phyloP scores from a whole-genome alignment of 2,888 invertebrate genomes.

The Ernsta delagoae region DNA sequence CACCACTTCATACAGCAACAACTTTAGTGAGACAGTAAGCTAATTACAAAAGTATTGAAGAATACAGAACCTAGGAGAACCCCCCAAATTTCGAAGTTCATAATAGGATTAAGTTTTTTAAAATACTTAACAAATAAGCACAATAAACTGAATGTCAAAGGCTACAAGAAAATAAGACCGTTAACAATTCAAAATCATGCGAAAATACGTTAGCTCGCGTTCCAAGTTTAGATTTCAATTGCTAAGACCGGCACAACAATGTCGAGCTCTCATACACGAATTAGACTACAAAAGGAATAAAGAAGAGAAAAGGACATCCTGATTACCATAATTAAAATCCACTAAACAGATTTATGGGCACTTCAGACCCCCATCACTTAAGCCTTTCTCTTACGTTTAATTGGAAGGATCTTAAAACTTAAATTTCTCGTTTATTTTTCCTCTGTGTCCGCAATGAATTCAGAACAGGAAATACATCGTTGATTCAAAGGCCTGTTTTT shows the following conservation, averaged over 20 bases:
- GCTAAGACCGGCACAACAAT: conserved; percentile 41
- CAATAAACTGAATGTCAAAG: no score
- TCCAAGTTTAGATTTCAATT: conserved; percentile 48
- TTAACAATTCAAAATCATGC: conserved; percentile 22
- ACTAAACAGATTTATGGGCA: conserved; percentile 62
- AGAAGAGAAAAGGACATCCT: conserved; percentile 57
- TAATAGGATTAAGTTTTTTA: no score
- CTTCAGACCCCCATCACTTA: conserved; percentile 73
- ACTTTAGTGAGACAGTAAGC: no score
- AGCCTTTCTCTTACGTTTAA: conserved; percentile 69
- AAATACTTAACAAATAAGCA: no score
- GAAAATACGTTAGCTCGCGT: conserved; percentile 33
- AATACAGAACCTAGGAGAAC: no score
- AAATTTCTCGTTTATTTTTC: conserved; percentile 60
- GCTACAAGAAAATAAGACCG: conserved; percentile 13
- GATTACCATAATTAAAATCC: conserved; percentile 62
- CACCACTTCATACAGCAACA: no score
- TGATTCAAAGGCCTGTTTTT: conserved; percentile 72
- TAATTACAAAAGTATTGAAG: no score
- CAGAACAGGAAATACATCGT: conserved; percentile 73
- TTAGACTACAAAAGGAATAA: conserved; percentile 56
- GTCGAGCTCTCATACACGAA: conserved; percentile 48
- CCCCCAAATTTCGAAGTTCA: no score
- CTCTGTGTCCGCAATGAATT: conserved; percentile 58
- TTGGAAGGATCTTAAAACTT: conserved; percentile 71